Evolutionary conservation across 2,113 vertebrate species (phyloP).

Genomic region (Peromyscus leucopus): DNA sequence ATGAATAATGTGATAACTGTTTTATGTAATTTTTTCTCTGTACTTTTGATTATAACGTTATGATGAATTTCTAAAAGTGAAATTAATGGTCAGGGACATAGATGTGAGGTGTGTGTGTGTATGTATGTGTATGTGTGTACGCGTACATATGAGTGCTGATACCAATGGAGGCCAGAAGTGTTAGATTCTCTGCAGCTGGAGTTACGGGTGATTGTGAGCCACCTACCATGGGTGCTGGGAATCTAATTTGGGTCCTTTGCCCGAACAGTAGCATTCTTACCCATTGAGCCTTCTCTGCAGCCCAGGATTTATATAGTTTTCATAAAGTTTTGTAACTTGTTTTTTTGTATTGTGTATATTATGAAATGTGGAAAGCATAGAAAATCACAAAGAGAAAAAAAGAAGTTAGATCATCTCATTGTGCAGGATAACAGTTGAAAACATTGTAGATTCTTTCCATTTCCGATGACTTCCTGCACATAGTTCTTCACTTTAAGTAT

Average conservation of each 20-base stretch:
- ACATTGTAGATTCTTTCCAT: constrained; percentile 43
- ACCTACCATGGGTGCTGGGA: background rate
- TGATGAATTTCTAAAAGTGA: background rate
- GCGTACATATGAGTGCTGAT: background rate
- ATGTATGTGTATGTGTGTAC: too few relatives aligned
- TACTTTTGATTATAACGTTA: background rate
- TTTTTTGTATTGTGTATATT: background rate
- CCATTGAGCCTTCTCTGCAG: background rate
- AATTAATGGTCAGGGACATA: constrained; percentile 13
- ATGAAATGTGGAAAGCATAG: too few relatives aligned
- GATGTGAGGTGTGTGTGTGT: background rate
- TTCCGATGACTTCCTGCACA: background rate
- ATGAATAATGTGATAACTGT: background rate
- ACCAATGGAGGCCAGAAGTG: background rate
- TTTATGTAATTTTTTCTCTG: background rate
- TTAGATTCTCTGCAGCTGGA: background rate
- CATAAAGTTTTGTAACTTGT: background rate
- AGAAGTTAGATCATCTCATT: background rate
- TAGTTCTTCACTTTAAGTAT: background rate
- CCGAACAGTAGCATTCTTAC: background rate
- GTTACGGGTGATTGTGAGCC: too few relatives aligned
- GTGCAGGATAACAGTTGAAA: background rate
- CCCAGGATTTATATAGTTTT: background rate
- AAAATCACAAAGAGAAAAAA: too few relatives aligned
- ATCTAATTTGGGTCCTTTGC: background rate